These are phyloP conservation scores for Drosophila fungiperda DNA, from an alignment of 2,888 invertebrate species.

Conservation along the genomic window DNA sequence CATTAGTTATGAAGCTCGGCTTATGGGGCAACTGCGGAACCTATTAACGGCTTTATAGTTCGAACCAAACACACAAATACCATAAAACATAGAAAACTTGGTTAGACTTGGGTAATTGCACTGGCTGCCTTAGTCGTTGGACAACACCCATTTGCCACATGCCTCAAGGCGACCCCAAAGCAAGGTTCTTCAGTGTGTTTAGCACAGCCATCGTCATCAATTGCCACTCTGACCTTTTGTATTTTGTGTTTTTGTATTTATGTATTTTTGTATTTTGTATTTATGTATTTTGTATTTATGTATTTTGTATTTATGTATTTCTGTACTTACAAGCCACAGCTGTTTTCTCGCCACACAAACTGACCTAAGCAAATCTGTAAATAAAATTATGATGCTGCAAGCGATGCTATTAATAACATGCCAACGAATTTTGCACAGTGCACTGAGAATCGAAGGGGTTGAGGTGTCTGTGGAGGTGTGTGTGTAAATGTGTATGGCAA, in stretches of 20 bases:
- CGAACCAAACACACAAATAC: background rate
- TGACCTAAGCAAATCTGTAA: conserved; percentile 65
- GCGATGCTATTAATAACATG: conserved; percentile 63
- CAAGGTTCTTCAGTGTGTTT: conserved; percentile 66
- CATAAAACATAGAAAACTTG: background rate
- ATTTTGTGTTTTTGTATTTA: conserved; percentile 40
- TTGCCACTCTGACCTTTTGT: conserved; percentile 67
- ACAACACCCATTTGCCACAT: conserved; percentile 42
- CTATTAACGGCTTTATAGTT: conserved; percentile 31
- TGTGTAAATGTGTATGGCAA: background rate
- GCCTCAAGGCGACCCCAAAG: conserved; percentile 61
- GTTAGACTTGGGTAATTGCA: conserved; percentile 32
- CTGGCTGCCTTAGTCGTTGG: conserved; percentile 10
- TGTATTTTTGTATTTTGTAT: background rate
- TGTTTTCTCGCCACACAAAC: conserved; percentile 59
- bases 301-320: background rate
- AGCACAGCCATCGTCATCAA: conserved; percentile 54
- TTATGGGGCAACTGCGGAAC: conserved; percentile 51
- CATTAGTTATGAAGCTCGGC: conserved; percentile 19
- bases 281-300: conserved; percentile 22
- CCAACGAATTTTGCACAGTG: conserved; percentile 63
- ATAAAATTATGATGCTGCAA: conserved; percentile 46
- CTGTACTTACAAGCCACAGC: conserved; percentile 27
- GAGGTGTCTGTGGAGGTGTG: background rate
- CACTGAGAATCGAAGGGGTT: conserved; percentile 5